Conservation (phyloP, 2,797 vertebrate genomes). For the Gadopsis bispinosus region DNA sequence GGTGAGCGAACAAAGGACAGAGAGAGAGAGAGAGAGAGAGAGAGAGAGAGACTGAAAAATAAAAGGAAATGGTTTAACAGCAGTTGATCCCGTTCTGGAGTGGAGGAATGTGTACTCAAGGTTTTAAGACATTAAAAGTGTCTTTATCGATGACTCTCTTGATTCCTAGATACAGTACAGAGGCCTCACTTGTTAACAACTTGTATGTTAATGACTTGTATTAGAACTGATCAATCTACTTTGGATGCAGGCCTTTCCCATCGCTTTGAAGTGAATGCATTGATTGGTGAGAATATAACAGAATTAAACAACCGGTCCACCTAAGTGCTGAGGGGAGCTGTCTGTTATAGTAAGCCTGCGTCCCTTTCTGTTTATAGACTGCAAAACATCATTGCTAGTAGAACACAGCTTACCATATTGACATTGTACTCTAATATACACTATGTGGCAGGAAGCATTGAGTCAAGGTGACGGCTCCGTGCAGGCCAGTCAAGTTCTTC, state of each 20-base stretch:
- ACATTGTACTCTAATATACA: background rate
- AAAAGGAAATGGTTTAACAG: conserved; percentile 56
- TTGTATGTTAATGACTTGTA: conserved; percentile 86
- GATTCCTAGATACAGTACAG: conserved; percentile 83
- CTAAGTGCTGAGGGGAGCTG: conserved; percentile 55
- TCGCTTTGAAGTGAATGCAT: conserved; percentile 83
- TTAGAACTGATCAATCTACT: conserved; percentile 85
- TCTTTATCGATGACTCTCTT: conserved; percentile 80
- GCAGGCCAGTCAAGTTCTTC: background rate
- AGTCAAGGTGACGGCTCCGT: background rate
- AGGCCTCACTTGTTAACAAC: conserved; percentile 85
- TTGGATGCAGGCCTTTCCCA: conserved; percentile 78
- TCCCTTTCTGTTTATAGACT: conserved; percentile 50
- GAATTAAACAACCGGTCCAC: conserved; percentile 78
- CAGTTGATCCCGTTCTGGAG: conserved; percentile 65
- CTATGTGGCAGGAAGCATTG: background rate
- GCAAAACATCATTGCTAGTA: conserved; percentile 14
- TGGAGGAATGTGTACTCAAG: conserved; percentile 60
- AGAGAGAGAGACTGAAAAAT: conserved; percentile 31
- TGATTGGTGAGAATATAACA: conserved; percentile 81
- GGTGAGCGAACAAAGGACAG: conserved; percentile 57
- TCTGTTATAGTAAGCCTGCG: conserved; percentile 40
- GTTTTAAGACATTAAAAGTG: conserved; percentile 81
- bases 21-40: conserved; percentile 34
- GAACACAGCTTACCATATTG: conserved; percentile 35